These are phyloP conservation scores for Hypomecis punctinalis DNA, from an alignment of 2,888 invertebrate species.

Conservation along the genomic window DNA sequence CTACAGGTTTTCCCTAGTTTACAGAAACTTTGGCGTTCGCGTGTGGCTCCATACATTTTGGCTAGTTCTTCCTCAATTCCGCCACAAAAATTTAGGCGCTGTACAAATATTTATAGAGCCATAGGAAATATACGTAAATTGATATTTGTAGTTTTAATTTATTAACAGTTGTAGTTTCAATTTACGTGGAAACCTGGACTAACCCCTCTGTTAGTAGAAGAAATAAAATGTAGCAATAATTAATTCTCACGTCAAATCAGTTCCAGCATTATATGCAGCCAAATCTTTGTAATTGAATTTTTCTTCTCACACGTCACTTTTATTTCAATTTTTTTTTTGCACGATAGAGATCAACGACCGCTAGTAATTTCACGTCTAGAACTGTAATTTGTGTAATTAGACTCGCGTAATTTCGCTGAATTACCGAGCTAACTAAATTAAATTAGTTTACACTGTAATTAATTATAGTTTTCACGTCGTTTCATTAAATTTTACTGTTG, in stretches of 20 bases:
- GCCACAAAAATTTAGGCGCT: too few relatives aligned
- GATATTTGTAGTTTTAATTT: too few relatives aligned
- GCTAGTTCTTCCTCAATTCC: too few relatives aligned
- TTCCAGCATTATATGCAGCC: constrained; percentile 1
- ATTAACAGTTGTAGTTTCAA: too few relatives aligned
- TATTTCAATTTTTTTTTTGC: constrained; percentile 12
- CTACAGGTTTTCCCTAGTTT: too few relatives aligned
- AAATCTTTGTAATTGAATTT: constrained; percentile 20
- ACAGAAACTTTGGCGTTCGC: too few relatives aligned
- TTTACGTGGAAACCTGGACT: too few relatives aligned
- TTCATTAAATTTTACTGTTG: constrained; percentile 25
- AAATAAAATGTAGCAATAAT: not conserved
- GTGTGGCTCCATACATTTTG: too few relatives aligned
- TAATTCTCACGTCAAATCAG: not conserved
- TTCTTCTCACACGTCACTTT: constrained; percentile 17
- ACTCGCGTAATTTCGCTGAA: constrained; percentile 28
- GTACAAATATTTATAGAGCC: too few relatives aligned
- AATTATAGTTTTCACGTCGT: constrained; percentile 29
- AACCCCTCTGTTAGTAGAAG: too few relatives aligned
- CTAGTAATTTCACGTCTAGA: constrained; percentile 30
- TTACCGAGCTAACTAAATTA: constrained; percentile 26
- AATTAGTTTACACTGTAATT: constrained; percentile 24
- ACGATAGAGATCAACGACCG: constrained; percentile 26
- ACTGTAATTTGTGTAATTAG: constrained; percentile 34
- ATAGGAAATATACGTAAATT: too few relatives aligned